These are phyloP conservation scores for Lepilemur ruficaudatus DNA, from an alignment of 2,797 vertebrate genomes.

Conservation along the genomic window DNA sequence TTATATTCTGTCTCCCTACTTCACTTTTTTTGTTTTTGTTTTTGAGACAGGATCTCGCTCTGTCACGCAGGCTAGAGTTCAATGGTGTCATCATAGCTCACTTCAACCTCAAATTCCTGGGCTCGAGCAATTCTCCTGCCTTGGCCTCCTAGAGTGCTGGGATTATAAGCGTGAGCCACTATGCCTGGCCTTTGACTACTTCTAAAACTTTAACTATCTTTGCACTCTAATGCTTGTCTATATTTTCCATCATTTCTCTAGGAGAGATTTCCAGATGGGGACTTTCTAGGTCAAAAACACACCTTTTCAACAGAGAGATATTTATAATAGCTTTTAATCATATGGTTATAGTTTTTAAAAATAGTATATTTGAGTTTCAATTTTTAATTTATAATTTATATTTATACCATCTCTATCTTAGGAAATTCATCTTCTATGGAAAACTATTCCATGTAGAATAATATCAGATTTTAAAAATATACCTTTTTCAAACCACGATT, in stretches of 20 bases:
- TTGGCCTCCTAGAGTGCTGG: too few species aligned
- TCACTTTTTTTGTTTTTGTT: neutral
- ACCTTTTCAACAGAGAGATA: neutral
- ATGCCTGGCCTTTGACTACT: neutral
- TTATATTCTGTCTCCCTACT: neutral
- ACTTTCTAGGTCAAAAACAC: neutral
- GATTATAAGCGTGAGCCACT: too few species aligned
- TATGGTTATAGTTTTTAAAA: neutral
- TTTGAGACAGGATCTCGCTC: too few species aligned
- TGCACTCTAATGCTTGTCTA: constrained; percentile 10
- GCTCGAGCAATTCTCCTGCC: too few species aligned
- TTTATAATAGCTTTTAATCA: neutral
- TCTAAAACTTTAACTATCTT: neutral
- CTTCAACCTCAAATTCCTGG: too few species aligned
- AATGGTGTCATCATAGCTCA: too few species aligned
- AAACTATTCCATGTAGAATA: neutral
- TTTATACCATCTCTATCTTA: neutral
- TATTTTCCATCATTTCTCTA: constrained; percentile 29
- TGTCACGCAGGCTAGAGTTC: too few species aligned
- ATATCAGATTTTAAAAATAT: constrained; percentile 34
- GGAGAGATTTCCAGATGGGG: neutral
- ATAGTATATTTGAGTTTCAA: neutral
- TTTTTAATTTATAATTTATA: neutral
- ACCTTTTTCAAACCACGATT: neutral
- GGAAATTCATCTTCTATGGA: constrained; percentile 21